Evolutionary conservation across 2,797 vertebrate species (phyloP).

Genomic region (Molossus alvarezi): DNA sequence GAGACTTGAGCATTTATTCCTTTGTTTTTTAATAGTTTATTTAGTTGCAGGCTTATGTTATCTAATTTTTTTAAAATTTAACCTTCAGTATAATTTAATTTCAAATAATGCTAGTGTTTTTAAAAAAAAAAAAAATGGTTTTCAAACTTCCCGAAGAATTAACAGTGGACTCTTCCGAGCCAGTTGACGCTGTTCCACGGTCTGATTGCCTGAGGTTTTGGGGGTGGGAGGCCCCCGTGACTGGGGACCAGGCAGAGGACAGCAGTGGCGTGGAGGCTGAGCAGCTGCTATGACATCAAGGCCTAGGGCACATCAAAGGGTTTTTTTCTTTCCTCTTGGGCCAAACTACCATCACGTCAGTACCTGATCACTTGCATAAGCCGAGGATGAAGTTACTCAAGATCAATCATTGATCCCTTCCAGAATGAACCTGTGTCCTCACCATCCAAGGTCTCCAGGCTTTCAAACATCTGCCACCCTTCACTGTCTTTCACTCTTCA

Average conservation of each 20-base stretch:
- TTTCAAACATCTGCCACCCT: not conserved
- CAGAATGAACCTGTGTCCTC: not conserved
- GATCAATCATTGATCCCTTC: not conserved
- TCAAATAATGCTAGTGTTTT: not conserved
- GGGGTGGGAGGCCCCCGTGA: accelerated
- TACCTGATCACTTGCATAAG: conserved; percentile 22
- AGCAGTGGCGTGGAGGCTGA: not conserved
- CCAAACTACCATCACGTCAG: not conserved
- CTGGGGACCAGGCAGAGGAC: not conserved
- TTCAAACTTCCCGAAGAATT: not conserved
- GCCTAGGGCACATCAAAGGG: conserved; percentile 52
- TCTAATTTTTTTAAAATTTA: not conserved
- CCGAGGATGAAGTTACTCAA: not conserved
- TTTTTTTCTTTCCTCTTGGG: not conserved
- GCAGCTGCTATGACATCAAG: not conserved
- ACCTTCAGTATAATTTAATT: not conserved
- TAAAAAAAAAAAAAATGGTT: not conserved
- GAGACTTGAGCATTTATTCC: not conserved
- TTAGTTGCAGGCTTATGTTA: not conserved
- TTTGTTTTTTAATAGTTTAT: not conserved
- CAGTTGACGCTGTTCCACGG: accelerated
- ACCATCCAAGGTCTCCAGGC: not conserved
- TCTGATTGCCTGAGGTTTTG: not conserved
- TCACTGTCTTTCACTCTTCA: not conserved
- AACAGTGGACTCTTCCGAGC: not conserved